Evolutionary conservation across 2,113 vertebrate species (phyloP).

Genomic region (Brachypteracias leptosomus): DNA sequence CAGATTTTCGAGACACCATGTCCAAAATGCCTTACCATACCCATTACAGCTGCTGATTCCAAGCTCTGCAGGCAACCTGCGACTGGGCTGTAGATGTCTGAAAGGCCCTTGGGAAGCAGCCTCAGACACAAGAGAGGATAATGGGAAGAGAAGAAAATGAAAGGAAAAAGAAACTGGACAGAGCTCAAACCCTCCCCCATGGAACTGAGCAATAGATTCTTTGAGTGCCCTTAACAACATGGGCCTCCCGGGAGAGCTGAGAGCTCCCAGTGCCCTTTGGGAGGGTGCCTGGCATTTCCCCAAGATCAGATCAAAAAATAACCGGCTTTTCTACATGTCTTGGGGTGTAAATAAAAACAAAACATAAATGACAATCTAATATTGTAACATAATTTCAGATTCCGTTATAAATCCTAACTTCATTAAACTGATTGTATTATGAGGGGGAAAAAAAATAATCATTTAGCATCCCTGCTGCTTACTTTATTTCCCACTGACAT

Average conservation of each 20-base stretch:
- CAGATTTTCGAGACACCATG: neutral
- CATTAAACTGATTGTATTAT: constrained; percentile 32
- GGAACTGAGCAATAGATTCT: neutral
- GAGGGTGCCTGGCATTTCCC: neutral
- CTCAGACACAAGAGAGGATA: neutral
- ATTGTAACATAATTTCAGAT: neutral
- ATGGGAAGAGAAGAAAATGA: constrained; percentile 13
- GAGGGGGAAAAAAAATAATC: neutral
- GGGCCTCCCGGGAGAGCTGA: neutral
- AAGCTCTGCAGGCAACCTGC: neutral
- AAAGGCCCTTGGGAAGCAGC: neutral
- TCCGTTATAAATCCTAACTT: constrained; percentile 5
- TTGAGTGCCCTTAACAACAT: constrained; percentile 14
- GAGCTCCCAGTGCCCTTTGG: neutral
- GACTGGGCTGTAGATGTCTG: neutral
- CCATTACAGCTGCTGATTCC: neutral
- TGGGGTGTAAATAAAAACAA: neutral
- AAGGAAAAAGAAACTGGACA: constrained; percentile 38
- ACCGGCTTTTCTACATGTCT: neutral
- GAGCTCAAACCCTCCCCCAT: constrained; percentile 1
- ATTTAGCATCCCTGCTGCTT: constrained; percentile 13
- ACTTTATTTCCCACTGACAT: constrained; percentile 50
- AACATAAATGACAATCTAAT: neutral
- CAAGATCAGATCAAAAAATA: neutral
- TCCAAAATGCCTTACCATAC: neutral